Percentiles rank a stretch among this genome's conserved stretches.
These are phyloP conservation scores for Melanchra persicariae DNA, from an alignment of 2,888 invertebrate genomes.

Conservation along the genomic window DNA sequence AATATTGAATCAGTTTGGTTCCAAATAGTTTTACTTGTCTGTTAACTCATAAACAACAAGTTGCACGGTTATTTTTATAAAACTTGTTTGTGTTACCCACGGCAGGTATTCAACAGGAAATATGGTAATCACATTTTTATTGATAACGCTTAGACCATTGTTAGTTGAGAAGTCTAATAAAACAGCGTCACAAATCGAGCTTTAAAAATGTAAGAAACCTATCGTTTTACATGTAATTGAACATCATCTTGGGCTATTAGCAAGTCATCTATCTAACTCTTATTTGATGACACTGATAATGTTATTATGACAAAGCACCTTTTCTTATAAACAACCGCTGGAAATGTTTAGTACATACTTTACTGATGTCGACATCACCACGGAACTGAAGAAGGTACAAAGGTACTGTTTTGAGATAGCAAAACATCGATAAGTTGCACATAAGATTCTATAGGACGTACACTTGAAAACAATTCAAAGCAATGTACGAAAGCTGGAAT, in stretches of 20 bases:
- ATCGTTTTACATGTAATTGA: slow-evolving; percentile 11
- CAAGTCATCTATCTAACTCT: slow-evolving; percentile 36
- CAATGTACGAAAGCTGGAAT: not conserved
- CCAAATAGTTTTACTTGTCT: not conserved
- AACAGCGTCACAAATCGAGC: slow-evolving; percentile 21
- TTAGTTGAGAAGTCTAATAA: slow-evolving; percentile 3
- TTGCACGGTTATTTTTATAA: slow-evolving; percentile 16
- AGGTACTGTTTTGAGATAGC: slow-evolving; percentile 23
- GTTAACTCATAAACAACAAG: not conserved
- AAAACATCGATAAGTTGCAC: slow-evolving; percentile 35
- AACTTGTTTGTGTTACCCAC: slow-evolving; percentile 34
- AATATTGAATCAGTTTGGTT: not conserved
- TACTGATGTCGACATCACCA: not conserved
- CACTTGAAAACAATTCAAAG: slow-evolving; percentile 40
- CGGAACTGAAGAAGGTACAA: slow-evolving; percentile 5
- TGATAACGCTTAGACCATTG: slow-evolving; percentile 5
- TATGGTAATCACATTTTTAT: slow-evolving; percentile 32
- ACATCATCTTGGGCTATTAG: slow-evolving; percentile 5
- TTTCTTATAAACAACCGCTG: not conserved
- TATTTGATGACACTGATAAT: not conserved
- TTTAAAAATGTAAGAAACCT: slow-evolving; percentile 3
- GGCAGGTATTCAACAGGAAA: slow-evolving; percentile 34
- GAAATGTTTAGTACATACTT: not conserved
- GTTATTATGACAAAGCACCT: not conserved
- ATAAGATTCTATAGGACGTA: slow-evolving; percentile 20